phyloP scores from a whole-genome alignment of 1,140 invertebrate genomes.

The Vanessa atalanta region DNA sequence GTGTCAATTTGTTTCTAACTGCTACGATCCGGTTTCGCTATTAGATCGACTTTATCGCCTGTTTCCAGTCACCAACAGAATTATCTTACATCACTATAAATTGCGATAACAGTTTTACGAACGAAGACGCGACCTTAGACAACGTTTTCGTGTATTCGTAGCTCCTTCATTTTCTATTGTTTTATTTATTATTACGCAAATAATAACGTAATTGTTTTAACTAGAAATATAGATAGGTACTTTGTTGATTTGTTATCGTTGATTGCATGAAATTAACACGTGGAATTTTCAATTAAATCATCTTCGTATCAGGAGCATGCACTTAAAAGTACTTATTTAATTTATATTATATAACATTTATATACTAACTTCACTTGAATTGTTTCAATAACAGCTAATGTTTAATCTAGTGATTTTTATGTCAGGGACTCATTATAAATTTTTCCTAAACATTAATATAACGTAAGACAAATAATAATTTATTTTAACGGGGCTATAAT shows the following conservation, averaged over 20 bases:
- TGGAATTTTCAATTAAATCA: slow-evolving; percentile 1
- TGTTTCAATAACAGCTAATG: too few relatives aligned
- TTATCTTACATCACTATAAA: slow-evolving; percentile 35
- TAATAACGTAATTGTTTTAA: too few relatives aligned
- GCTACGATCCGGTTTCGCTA: slow-evolving; percentile 51
- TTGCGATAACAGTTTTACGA: slow-evolving; percentile 19
- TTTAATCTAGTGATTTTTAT: too few relatives aligned
- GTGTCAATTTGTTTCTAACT: slow-evolving; percentile 52
- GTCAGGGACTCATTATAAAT: too few relatives aligned
- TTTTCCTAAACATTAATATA: too few relatives aligned
- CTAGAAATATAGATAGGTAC: not conserved
- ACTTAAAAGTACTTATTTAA: too few relatives aligned
- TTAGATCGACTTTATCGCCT: slow-evolving; percentile 42
- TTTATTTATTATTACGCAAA: not conserved
- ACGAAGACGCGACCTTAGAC: slow-evolving; percentile 44
- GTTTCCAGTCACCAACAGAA: slow-evolving; percentile 31
- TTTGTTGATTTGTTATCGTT: too few relatives aligned
- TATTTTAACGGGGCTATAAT: too few relatives aligned
- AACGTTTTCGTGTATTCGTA: slow-evolving; percentile 30
- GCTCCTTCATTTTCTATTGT: slow-evolving; percentile 9
- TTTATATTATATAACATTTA: too few relatives aligned
- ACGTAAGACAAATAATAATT: too few relatives aligned
- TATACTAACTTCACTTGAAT: too few relatives aligned
- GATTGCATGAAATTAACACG: slow-evolving; percentile 4
- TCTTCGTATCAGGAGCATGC: too few relatives aligned